Conservation (phyloP, 2,797 vertebrate genomes). For the Melanotaenia boesemani region DNA sequence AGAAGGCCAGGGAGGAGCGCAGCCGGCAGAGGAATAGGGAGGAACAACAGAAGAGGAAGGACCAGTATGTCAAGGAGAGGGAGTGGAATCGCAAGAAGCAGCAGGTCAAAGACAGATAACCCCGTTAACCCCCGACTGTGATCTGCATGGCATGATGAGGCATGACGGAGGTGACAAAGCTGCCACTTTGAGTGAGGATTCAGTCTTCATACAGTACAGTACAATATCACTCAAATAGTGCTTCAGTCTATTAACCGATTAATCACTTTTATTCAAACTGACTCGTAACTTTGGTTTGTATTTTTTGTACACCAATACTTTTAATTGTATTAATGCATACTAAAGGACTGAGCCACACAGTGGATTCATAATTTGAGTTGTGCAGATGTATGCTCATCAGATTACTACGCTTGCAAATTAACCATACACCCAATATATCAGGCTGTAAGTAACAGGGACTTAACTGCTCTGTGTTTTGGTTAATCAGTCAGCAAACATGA, state of each 20-base stretch:
- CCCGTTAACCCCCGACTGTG: constrained; percentile 58
- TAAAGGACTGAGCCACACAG: background rate
- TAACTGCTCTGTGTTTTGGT: background rate
- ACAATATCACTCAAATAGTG: background rate
- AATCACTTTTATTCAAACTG: background rate
- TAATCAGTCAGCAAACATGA: no score
- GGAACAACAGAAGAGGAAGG: constrained; percentile 96
- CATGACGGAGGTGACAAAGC: constrained; percentile 60
- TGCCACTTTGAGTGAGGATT: constrained; percentile 60
- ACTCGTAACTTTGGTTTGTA: constrained; percentile 12
- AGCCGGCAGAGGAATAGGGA: constrained; percentile 92
- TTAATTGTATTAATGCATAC: constrained; percentile 21
- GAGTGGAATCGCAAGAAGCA: constrained; percentile 95
- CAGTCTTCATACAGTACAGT: constrained; percentile 24
- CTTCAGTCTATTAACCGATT: constrained; percentile 24
- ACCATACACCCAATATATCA: background rate
- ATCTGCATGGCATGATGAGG: constrained; percentile 76
- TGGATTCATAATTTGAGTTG: background rate
- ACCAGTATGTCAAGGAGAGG: constrained; percentile 96
- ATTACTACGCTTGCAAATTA: background rate
- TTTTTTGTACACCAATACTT: background rate
- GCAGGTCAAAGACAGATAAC: constrained; percentile 88
- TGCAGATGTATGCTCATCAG: background rate
- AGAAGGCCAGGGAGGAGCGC: constrained; percentile 96
- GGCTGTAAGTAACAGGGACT: background rate